Conservation (phyloP, 2,797 vertebrate genomes). For the Clarias fuscus region DNA sequence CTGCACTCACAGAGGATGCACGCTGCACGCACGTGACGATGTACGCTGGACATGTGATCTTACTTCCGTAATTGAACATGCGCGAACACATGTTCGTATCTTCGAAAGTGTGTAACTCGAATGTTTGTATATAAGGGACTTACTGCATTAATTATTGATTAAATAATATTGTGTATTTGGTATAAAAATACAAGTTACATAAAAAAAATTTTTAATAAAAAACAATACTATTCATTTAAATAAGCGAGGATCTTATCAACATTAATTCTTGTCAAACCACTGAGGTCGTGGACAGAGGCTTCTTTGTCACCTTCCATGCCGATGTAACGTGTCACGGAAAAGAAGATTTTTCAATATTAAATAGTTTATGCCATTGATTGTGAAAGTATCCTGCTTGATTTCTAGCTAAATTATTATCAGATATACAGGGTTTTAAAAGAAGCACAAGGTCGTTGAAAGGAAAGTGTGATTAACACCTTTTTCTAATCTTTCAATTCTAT, state of each 20-base stretch:
- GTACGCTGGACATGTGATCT: too few relatives aligned
- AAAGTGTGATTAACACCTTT: neutral
- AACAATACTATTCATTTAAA: neutral
- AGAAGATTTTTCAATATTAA: neutral
- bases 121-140: too few relatives aligned
- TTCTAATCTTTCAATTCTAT: neutral
- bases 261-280: neutral
- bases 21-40: too few relatives aligned
- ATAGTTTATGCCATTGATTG: neutral
- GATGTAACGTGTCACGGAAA: neutral
- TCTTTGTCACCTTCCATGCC: neutral
- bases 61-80: too few relatives aligned
- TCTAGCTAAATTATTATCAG: neutral
- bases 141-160: too few relatives aligned
- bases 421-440: neutral
- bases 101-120: too few relatives aligned
- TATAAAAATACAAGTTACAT: neutral
- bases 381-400: neutral
- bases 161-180: too few relatives aligned
- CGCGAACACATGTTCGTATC: too few relatives aligned
- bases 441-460: neutral
- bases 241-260: neutral
- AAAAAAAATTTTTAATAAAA: too few relatives aligned
- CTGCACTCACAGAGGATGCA: too few relatives aligned
- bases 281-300: neutral